A percentile compares a stretch with the other conserved stretches of the same genome.
phyloP scores from a whole-genome alignment of 2,113 vertebrate species.

The Passer domesticus region DNA sequence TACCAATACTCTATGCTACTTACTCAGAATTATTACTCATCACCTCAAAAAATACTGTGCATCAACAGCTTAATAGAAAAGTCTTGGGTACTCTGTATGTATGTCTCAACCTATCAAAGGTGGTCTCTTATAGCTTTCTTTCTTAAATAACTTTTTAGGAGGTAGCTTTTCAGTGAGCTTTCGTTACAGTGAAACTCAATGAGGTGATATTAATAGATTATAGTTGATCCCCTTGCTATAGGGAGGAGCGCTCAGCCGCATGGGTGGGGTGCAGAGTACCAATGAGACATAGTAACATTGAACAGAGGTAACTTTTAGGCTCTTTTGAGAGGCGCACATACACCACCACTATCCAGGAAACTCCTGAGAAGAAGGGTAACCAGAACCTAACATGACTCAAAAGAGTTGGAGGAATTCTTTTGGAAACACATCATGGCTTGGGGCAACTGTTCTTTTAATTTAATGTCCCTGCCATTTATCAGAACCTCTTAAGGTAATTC shows the following conservation, averaged over 20 bases:
- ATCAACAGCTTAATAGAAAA: background rate
- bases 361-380: background rate
- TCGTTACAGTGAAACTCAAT: background rate
- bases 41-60: background rate
- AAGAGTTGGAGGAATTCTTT: background rate
- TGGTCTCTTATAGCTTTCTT: background rate
- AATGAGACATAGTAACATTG: background rate
- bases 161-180: background rate
- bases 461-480: background rate
- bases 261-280: background rate
- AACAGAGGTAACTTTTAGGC: background rate
- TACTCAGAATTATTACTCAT: background rate
- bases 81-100: background rate
- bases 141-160: background rate
- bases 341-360: rapidly evolving
- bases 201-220: background rate
- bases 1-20: background rate
- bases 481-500: background rate
- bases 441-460: background rate
- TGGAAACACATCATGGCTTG: background rate
- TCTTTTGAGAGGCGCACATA: rapidly evolving
- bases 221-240: background rate
- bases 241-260: background rate
- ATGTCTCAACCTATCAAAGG: background rate
- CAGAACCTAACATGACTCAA: background rate